Conservation (phyloP, 2,113 vertebrate species). For the Zosterops pallidus region DNA sequence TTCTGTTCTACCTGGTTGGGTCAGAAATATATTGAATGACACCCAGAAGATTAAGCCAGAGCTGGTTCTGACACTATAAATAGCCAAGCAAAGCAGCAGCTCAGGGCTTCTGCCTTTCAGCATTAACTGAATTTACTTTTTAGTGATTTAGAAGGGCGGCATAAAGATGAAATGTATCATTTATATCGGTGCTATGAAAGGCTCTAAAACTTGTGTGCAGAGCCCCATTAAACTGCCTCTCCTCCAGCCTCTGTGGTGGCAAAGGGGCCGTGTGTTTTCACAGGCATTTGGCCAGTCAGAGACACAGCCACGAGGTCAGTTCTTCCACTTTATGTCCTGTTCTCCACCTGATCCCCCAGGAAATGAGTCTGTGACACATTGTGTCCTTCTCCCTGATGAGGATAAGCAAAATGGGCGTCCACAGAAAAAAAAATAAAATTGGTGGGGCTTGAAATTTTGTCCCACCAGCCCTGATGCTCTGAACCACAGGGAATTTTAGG, state of each 20-base stretch:
- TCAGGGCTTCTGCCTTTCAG: slow-evolving; percentile 12
- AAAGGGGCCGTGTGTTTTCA: neutral
- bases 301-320: neutral
- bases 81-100: slow-evolving; percentile 2
- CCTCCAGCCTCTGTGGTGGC: neutral
- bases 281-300: neutral
- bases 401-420: neutral
- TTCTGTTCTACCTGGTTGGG: slow-evolving; percentile 33
- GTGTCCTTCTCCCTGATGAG: neutral
- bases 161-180: slow-evolving; percentile 50
- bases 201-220: slow-evolving; percentile 10
- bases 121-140: slow-evolving; percentile 16
- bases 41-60: slow-evolving; percentile 37
- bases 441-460: neutral
- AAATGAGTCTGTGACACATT: neutral
- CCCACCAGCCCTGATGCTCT: neutral
- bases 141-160: slow-evolving; percentile 18
- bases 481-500: neutral
- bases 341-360: neutral
- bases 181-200: slow-evolving; percentile 14
- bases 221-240: slow-evolving; percentile 25
- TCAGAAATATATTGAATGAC: slow-evolving; percentile 39
- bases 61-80: neutral
- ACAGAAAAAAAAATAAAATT: neutral
- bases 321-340: neutral